phyloP scores from a whole-genome alignment of 2,113 vertebrate species.

The Phodopus roborovskii region DNA sequence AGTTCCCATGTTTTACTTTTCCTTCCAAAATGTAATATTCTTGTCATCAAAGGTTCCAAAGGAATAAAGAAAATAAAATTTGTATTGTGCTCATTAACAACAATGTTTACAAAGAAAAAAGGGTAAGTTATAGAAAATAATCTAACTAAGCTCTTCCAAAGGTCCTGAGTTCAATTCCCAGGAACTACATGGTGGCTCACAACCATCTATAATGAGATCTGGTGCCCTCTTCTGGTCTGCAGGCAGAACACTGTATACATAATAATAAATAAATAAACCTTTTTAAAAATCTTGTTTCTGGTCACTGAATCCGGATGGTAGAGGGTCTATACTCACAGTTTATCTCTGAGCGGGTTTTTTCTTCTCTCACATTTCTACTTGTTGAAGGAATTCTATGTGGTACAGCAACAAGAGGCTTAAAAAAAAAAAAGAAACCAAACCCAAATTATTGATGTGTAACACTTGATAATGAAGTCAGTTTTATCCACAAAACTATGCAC shows the following conservation, averaged over 20 bases:
- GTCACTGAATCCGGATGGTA: not conserved
- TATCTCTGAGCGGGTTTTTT: constrained; percentile 98
- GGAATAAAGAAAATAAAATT: constrained; percentile 42
- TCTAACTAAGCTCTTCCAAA: too few relatives aligned
- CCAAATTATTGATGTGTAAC: constrained; percentile 25
- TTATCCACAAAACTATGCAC: not conserved
- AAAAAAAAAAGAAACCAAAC: constrained; percentile 50
- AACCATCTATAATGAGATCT: too few relatives aligned
- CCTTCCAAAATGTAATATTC: not conserved
- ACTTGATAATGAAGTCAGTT: constrained; percentile 45
- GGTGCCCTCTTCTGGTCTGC: too few relatives aligned
- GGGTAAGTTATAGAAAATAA: too few relatives aligned
- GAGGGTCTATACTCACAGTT: constrained; percentile 91
- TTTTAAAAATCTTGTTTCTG: constrained; percentile 23
- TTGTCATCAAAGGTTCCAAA: not conserved
- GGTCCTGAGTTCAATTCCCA: too few relatives aligned
- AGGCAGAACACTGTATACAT: too few relatives aligned
- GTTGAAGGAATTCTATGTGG: constrained; percentile 98
- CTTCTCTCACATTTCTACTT: constrained; percentile 96
- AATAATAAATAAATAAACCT: too few relatives aligned
- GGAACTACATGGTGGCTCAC: too few relatives aligned
- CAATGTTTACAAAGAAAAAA: constrained; percentile 26
- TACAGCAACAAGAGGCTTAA: constrained; percentile 94
- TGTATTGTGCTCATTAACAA: not conserved
- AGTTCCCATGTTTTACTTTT: not conserved